Evolutionary conservation across 2,113 vertebrate species (phyloP).

Genomic region (Microcebus murinus): DNA sequence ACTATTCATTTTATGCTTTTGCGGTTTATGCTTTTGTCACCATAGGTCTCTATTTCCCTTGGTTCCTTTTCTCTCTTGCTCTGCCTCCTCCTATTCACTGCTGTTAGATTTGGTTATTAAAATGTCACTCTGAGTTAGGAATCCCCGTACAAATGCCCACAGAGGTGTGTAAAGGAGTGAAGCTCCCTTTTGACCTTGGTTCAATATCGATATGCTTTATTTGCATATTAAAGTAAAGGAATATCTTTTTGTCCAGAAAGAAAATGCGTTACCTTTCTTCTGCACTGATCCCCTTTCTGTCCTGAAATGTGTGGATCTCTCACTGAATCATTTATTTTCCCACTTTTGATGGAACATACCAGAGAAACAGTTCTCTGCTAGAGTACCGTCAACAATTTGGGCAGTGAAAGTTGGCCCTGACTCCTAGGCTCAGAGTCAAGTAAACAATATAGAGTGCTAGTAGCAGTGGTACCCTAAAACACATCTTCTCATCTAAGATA

Average conservation of each 20-base stretch:
- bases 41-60: neutral
- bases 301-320: neutral
- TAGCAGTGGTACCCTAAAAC: neutral
- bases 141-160: neutral
- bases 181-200: neutral
- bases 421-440: neutral
- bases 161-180: neutral
- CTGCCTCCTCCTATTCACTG: neutral
- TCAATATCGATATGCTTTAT: neutral
- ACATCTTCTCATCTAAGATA: neutral
- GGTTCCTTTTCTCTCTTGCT: neutral
- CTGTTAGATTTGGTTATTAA: neutral
- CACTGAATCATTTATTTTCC: neutral
- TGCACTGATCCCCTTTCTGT: neutral
- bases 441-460: neutral
- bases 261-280: neutral
- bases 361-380: neutral
- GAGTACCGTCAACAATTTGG: neutral
- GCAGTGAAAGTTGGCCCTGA: neutral
- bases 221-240: neutral
- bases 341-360: neutral
- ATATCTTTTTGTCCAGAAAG: neutral
- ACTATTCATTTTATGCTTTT: neutral
- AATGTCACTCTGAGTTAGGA: neutral
- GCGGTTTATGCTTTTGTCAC: neutral